Evolutionary conservation across 1,140 invertebrate species (phyloP), one percentile per base, ranked within the genome.

Genomic region (Zaprionus gabonicus): DNA sequence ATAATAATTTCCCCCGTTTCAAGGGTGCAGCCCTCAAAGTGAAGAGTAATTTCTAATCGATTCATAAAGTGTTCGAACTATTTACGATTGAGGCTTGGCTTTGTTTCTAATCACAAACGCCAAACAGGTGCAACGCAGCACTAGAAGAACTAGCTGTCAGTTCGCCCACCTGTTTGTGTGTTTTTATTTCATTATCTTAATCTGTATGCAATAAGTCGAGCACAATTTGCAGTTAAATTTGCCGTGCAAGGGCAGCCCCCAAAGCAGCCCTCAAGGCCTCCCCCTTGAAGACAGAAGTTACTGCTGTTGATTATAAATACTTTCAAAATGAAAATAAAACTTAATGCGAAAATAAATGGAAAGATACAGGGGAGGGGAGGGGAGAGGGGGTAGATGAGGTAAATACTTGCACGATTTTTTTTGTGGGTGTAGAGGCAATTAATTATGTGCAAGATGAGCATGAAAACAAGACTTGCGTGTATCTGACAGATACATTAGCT

Each of bases 401-500:
- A 44, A 44, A 44, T 15, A 44, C 41, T 46, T n/a, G 38, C 6
- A n/a, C 15, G 15, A 41, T 15, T 41, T 17, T n/a, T 46, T 46
- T 46, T 7, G 41, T 15, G 38, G 38, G 15, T n/a, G 38, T 15
- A 2, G 41, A 2, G 41, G 64, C 38, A 67, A 57, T 67, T 57
- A 57, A 66, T 66, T 66, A 25, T 27, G 38, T 15, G 28, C 20
- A 46, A 46, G 41, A 46, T 46, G 41, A 17, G 41, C 41, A 44
- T 17, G 36, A 38, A n/a, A n/a, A 46, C 23, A 23, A 46, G 41
- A 44, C n/a, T 17, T 46, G 41, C n/a, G 41, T 60, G 82, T 72
- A 86, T 78, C 75, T 72, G 79, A 81, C 71, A 88, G 83, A 86
- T 88, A 87, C 77, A 78, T 70, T 69, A 67, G 65, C 65, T 44